Base-by-base conservation (phyloP, 2,797 vertebrate genomes). In the Tokudaia muenninki region DNA sequence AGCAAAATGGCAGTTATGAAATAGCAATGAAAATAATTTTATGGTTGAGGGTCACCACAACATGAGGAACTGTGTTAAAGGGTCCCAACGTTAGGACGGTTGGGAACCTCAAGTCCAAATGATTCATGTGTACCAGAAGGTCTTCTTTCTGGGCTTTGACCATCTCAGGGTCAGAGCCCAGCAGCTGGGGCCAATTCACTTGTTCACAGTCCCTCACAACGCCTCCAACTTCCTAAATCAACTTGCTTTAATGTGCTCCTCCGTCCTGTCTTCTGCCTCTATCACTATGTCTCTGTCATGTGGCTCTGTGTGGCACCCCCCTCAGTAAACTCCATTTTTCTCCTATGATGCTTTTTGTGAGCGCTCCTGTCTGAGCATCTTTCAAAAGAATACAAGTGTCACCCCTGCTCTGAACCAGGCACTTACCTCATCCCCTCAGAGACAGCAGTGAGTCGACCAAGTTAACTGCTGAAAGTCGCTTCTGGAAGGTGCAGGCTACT, bases 41-140 rank as follows among this genome's bases (percentile, higher is more conserved):
- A n/a, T 86, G 31, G 29, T 24, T n/a, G 29, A 19, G 17, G 9
- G 11, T 67, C 61, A 50, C 37, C 12, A 21, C 57, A 83, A 37
- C 59, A 31, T 31, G 37, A 50, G 41, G 63, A 22, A 16, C 6
- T 67, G 21, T 65, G 12, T 65, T 65, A 65, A 84, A 47, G 61
- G 11, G 61, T 67, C 19, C 0, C 17, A 16, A 19, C 11, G 0
- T 67, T 50, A 86, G 82, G 29, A 24, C 13, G 11, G 44, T 34
- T 86, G 44, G 22, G 31, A 50, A 34, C 11, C 83, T 3, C 29
- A 2, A 31, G 44, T 67, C 47, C n/a, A 2, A 3, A 9, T 22
- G 16, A 31, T 14, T 14, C 0, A 1, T 31, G 14, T 1, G 21
- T 16, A n/a, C 14, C 3, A 55, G 44, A 47, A 55, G 14, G 29